Conservation (phyloP, 1,140 invertebrate genomes). For the Brachionus rubens region DNA sequence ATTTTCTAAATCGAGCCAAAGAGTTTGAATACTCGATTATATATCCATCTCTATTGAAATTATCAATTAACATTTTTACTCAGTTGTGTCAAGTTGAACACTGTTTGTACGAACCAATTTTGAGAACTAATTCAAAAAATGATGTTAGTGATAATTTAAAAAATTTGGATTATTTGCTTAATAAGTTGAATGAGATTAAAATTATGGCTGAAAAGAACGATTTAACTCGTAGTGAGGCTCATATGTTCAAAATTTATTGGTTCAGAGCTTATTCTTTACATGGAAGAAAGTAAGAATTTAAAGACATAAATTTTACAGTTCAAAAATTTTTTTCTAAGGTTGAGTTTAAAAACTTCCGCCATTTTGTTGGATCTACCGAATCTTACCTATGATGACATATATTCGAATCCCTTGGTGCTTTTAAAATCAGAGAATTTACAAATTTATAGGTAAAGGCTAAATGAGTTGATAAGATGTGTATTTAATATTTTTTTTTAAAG, state of each 20-base stretch:
- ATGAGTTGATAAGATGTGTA: not conserved
- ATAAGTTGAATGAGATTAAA: not conserved
- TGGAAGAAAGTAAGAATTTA: slow-evolving; percentile 33
- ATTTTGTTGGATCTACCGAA: not conserved
- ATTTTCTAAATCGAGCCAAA: slow-evolving; percentile 14
- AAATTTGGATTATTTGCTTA: slow-evolving; percentile 11
- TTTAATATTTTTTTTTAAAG: not conserved
- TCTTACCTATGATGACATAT: slow-evolving; percentile 27
- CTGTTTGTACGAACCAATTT: slow-evolving; percentile 5
- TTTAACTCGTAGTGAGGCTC: slow-evolving; percentile 36
- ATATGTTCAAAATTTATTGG: slow-evolving; percentile 20
- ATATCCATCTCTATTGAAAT: slow-evolving; percentile 19
- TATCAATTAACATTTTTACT: slow-evolving; percentile 9
- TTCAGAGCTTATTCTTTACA: slow-evolving; percentile 17
- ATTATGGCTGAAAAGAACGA: not conserved
- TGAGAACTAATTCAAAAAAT: not conserved
- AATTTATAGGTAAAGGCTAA: slow-evolving; percentile 19
- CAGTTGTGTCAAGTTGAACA: slow-evolving; percentile 44
- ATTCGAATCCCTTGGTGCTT: slow-evolving; percentile 17
- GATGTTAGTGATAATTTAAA: not conserved
- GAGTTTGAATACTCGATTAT: not conserved
- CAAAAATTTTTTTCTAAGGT: not conserved
- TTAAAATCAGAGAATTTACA: slow-evolving; percentile 39
- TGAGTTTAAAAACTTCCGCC: slow-evolving; percentile 23
- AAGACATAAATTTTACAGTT: too few relatives aligned